These are phyloP conservation scores for Druon quercuslanigerum DNA, from an alignment of 1,140 invertebrate genomes.

Conservation along the genomic window DNA sequence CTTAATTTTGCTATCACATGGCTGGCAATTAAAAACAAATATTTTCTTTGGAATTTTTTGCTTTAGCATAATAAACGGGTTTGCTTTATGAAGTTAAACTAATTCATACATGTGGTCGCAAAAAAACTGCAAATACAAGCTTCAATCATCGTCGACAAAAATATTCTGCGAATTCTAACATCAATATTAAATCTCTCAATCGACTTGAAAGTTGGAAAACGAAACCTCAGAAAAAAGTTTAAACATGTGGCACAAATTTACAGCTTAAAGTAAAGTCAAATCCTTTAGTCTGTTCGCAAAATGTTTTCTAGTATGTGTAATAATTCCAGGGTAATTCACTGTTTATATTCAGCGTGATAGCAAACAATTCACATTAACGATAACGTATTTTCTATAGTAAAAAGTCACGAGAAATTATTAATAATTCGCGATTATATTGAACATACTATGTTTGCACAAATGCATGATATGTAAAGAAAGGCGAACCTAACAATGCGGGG, in stretches of 20 bases:
- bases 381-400: slow-evolving; percentile 7
- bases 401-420: slow-evolving; percentile 4
- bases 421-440: slow-evolving; percentile 6
- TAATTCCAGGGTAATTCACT: not conserved
- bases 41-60: no score
- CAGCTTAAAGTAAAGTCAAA: not conserved
- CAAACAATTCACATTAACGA: not conserved
- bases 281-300: not conserved
- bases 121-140: slow-evolving; percentile 1
- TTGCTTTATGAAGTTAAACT: no score
- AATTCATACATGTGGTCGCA: not conserved
- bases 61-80: no score
- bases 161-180: not conserved
- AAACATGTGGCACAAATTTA: not conserved
- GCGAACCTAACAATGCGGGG: slow-evolving; percentile 7
- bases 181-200: not conserved
- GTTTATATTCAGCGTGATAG: not conserved
- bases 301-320: not conserved
- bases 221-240: not conserved
- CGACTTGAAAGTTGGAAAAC: not conserved
- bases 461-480: not conserved
- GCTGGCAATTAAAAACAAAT: no score
- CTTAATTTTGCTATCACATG: no score
- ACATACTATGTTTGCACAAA: not conserved
- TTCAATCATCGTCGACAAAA: not conserved